Evolutionary conservation across 2,113 vertebrate genomes (phyloP).

Genomic region (Prunella fulvescens): DNA sequence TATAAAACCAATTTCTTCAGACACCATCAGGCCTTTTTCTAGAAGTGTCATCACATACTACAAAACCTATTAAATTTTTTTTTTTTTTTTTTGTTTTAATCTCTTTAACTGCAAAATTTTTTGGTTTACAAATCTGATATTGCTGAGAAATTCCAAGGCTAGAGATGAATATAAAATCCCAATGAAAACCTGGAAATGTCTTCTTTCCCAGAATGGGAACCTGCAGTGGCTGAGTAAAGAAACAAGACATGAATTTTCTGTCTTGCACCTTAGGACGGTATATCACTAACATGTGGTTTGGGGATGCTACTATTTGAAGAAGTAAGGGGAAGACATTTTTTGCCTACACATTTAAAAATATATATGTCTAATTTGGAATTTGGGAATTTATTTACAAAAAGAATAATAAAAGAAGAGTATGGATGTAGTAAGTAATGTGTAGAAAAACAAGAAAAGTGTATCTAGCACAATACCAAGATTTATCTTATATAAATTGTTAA

Average conservation of each 20-base stretch:
- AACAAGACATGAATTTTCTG: not conserved
- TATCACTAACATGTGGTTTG: not conserved
- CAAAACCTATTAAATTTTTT: not conserved
- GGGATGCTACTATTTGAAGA: not conserved
- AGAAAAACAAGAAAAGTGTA: not conserved
- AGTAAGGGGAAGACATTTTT: not conserved
- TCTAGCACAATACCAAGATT: not conserved
- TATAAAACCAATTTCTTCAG: not conserved
- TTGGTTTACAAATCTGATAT: not conserved
- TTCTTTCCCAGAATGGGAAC: not conserved
- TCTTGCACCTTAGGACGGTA: not conserved
- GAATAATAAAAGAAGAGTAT: not conserved
- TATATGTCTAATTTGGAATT: not conserved
- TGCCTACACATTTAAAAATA: not conserved
- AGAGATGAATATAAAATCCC: not conserved
- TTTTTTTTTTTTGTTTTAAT: not conserved
- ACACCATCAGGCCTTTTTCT: not conserved
- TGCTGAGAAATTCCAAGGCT: not conserved
- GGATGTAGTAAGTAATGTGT: accelerated
- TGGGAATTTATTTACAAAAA: not conserved
- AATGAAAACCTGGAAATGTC: not conserved
- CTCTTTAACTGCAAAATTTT: not conserved
- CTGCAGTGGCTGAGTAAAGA: not conserved
- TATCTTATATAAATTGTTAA: not conserved
- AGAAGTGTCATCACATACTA: not conserved